A percentile compares a stretch with the other conserved stretches of the same genome.
phyloP scores from a whole-genome alignment of 2,113 vertebrate species.

The Bubo bubo region DNA sequence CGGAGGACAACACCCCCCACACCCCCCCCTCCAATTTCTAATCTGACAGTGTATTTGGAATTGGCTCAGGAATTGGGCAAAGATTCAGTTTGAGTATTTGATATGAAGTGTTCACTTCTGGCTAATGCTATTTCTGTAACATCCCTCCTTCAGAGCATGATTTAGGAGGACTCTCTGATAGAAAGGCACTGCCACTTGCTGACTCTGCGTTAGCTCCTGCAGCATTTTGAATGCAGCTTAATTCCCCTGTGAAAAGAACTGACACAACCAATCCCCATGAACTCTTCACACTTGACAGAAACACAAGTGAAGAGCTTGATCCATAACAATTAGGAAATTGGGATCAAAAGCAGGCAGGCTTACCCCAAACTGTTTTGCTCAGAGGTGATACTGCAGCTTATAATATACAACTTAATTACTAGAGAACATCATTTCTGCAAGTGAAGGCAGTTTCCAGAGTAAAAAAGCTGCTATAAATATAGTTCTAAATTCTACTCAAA shows the following conservation, averaged over 20 bases:
- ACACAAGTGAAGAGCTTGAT: neutral
- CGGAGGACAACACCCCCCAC: neutral
- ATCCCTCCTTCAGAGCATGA: constrained; percentile 22
- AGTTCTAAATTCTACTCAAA: constrained; percentile 1
- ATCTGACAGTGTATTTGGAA: neutral
- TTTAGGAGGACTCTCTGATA: constrained; percentile 14
- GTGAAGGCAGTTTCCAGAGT: neutral
- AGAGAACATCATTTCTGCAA: neutral
- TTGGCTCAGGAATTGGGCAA: neutral
- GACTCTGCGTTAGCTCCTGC: neutral
- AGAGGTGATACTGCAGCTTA: neutral
- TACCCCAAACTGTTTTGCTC: neutral
- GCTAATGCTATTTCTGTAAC: constrained; percentile 45
- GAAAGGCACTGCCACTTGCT: constrained; percentile 5
- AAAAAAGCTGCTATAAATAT: constrained; percentile 23
- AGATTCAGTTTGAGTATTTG: neutral
- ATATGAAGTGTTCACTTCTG: constrained; percentile 16
- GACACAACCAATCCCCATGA: neutral
- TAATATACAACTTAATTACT: constrained; percentile 8
- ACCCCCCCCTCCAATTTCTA: accelerated
- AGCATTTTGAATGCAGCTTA: constrained; percentile 14
- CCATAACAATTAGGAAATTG: constrained; percentile 15
- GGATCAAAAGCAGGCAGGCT: neutral
- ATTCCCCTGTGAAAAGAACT: constrained; percentile 10
- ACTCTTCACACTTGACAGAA: constrained; percentile 1